Evolutionary conservation across 1,140 invertebrate species (phyloP).

Genomic region (Vanessa atalanta): DNA sequence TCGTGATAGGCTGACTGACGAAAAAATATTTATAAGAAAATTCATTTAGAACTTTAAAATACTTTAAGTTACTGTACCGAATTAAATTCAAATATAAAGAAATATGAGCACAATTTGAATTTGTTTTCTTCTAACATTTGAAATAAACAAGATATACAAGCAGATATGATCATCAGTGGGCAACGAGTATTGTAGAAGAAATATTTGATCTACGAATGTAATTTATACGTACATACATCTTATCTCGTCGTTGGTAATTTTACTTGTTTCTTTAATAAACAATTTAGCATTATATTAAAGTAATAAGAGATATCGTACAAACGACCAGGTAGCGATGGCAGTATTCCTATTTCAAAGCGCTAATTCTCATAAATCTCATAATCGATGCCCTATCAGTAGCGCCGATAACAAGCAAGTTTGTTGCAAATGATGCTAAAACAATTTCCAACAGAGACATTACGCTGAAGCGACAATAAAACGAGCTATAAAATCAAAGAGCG

Average conservation of each 20-base stretch:
- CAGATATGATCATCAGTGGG: not conserved
- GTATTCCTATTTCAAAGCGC: conserved; percentile 38
- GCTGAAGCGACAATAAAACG: conserved; percentile 52
- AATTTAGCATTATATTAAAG: conserved; percentile 13
- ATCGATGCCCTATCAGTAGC: conserved; percentile 37
- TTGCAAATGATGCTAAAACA: conserved; percentile 43
- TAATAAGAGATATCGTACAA: conserved; percentile 24
- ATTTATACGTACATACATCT: not conserved
- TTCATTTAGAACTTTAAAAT: too few species aligned
- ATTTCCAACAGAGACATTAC: conserved; percentile 46
- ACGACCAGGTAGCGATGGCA: conserved; percentile 26
- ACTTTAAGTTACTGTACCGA: too few species aligned
- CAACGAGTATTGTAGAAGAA: not conserved
- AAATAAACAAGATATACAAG: not conserved
- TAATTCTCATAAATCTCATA: conserved; percentile 38
- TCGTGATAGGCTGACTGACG: too few species aligned
- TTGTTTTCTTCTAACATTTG: too few species aligned
- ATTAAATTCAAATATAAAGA: too few species aligned
- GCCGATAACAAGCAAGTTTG: conserved; percentile 40
- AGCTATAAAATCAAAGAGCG: conserved; percentile 52
- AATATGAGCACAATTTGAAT: too few species aligned
- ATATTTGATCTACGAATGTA: not conserved
- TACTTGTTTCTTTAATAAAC: conserved; percentile 14
- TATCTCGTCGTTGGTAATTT: not conserved
- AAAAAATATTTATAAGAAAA: too few species aligned